Evolutionary conservation across 2,113 vertebrate genomes (phyloP), one percentile per base, ranked within the genome.

Genomic region (Oxyura jamaicensis): DNA sequence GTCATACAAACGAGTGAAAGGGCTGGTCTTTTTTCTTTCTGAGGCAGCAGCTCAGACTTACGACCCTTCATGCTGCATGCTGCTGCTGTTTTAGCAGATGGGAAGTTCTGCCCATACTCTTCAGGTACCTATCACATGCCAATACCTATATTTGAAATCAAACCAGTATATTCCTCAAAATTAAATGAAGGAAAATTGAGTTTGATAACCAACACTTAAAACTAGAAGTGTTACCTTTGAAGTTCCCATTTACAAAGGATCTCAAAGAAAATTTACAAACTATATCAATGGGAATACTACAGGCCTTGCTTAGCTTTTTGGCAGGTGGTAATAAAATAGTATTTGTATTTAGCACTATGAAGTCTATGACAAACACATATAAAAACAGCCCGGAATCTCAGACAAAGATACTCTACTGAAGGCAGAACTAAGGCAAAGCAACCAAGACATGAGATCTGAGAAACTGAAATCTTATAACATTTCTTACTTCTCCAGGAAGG

Each of bases 381-480:
- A 59, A 85, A 66, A 42, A 88, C 60, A 88, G 42, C 29, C 82
- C 83, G 21, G n/a, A 56, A 63, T 46, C 60, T 93, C 90, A 31
- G 79, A 53, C 28, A 73, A 58, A 78, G 35, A 65, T 3, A 22
- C 8, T 39, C 52, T 71, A 60, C 46, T 35, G 82, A 90, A 90
- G 36, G 48, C 66, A 92, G 59, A 85, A 86, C 42, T 46, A 91
- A 83, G 73, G 90, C 83, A 93, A 91, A 84, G 65, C 39, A 71
- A 60, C 41, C 23, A 84, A 86, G 52, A 59, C 22, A 13, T 26
- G 20, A 88, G 28, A 77, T 25, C 56, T 53, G 55, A 65, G 13
- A 39, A 62, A 67, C 52, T 29, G 35, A 68, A 88, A 67, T 56
- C 15, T 76, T 83, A 10, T n/a, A 41, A 18, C 58, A 31, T 88